Conservation (phyloP, 2,888 invertebrate species). For the Panopea generosa region DNA sequence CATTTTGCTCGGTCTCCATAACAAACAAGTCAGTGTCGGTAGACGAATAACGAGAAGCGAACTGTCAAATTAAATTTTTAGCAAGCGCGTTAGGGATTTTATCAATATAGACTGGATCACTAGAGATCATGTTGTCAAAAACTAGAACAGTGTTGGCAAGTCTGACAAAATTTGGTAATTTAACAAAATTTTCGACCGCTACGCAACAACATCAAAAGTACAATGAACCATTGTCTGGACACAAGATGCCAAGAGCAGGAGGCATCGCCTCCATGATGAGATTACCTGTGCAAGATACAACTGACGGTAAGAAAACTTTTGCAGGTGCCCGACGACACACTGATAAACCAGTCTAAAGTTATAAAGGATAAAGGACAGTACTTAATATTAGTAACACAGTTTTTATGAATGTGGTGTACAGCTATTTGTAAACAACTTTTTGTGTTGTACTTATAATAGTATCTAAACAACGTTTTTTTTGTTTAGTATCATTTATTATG, state of each 20-base stretch:
- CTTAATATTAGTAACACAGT: not conserved
- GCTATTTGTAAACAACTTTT: no score
- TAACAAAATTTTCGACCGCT: no score
- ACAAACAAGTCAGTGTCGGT: constrained; percentile 39
- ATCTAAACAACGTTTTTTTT: no score
- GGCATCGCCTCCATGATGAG: constrained; percentile 79
- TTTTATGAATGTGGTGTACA: no score
- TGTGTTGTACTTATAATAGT: no score
- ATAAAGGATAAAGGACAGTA: not conserved
- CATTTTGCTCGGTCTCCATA: constrained; percentile 70
- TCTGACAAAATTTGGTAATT: not conserved
- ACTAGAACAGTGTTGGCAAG: not conserved
- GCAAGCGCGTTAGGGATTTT: not conserved
- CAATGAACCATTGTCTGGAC: constrained; percentile 72
- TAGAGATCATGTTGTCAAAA: constrained; percentile 6
- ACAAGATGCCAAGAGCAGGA: constrained; percentile 73
- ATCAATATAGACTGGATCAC: not conserved
- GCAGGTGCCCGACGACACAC: not conserved
- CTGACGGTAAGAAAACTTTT: constrained; percentile 61
- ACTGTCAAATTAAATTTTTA: not conserved
- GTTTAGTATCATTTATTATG: no score
- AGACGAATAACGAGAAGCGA: constrained; percentile 8
- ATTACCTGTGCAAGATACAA: constrained; percentile 67
- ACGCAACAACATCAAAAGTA: constrained; percentile 18
- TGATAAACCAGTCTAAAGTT: not conserved